A percentile compares a stretch with the other conserved stretches of the same genome.
phyloP scores from a whole-genome alignment of 2,888 invertebrate species.

The Erpobdella octoculata region DNA sequence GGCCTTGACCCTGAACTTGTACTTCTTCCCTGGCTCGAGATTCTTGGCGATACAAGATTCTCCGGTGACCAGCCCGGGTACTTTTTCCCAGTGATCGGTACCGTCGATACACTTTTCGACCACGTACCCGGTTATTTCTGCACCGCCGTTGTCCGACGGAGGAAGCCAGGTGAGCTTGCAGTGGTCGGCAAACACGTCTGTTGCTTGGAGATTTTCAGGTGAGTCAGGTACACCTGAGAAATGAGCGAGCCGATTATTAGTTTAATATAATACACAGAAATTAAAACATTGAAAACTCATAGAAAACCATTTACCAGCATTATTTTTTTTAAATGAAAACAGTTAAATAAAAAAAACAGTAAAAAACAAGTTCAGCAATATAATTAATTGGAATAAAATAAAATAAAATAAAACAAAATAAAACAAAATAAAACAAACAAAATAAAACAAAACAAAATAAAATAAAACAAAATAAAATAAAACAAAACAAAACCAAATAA shows the following conservation, averaged over 20 bases:
- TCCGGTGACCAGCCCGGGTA: conserved; percentile 70
- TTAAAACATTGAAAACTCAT: too few relatives aligned
- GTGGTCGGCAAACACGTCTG: conserved; percentile 55
- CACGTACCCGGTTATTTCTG: conserved; percentile 64
- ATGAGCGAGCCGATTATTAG: background rate
- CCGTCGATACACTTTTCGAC: conserved; percentile 90
- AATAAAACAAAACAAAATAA: too few relatives aligned
- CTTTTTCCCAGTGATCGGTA: conserved; percentile 75
- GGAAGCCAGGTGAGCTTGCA: conserved; percentile 55
- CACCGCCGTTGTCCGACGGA: conserved; percentile 55
- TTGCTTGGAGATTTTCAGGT: conserved; percentile 53
- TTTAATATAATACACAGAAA: background rate
- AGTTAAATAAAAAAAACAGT: too few relatives aligned
- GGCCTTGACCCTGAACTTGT: conserved; percentile 91
- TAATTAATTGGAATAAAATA: too few relatives aligned
- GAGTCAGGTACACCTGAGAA: conserved; percentile 48
- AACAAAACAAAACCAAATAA: too few relatives aligned
- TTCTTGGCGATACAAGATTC: conserved; percentile 85
- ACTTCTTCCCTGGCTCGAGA: conserved; percentile 89
- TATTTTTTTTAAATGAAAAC: too few relatives aligned
- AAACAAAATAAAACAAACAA: too few relatives aligned
- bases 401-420: too few relatives aligned
- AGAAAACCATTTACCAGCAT: too few relatives aligned
- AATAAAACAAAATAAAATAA: too few relatives aligned
- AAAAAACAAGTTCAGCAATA: too few relatives aligned